Conservation (phyloP, 2,113 vertebrate genomes). For the Craseonycteris thonglongyai region DNA sequence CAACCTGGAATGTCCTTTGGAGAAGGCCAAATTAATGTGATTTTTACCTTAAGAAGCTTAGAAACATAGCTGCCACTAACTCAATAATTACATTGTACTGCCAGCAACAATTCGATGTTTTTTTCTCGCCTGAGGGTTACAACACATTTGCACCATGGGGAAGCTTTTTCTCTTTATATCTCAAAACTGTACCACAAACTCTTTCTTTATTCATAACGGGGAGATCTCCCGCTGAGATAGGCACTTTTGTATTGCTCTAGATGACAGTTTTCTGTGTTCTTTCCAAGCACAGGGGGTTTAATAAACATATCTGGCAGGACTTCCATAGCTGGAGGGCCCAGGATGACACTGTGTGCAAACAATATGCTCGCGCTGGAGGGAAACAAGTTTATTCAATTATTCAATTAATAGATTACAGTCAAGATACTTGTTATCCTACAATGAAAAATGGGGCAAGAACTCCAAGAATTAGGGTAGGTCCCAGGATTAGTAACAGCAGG, state of each 20-base stretch:
- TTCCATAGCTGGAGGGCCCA: slow-evolving; percentile 88
- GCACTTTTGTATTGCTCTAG: slow-evolving; percentile 87
- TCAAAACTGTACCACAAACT: slow-evolving; percentile 87
- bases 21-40: slow-evolving; percentile 54
- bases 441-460: slow-evolving; percentile 80
- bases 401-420: slow-evolving; percentile 97
- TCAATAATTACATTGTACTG: slow-evolving; percentile 84
- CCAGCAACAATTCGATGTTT: slow-evolving; percentile 86
- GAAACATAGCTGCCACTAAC: slow-evolving; percentile 76
- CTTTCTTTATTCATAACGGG: slow-evolving; percentile 90
- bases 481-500: slow-evolving; percentile 77
- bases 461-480: slow-evolving; percentile 80
- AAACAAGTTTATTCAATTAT: slow-evolving; percentile 98
- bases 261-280: slow-evolving; percentile 92
- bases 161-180: slow-evolving; percentile 86
- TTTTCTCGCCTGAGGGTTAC: slow-evolving; percentile 83
- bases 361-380: slow-evolving; percentile 86
- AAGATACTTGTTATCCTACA: slow-evolving; percentile 90
- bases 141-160: slow-evolving; percentile 90
- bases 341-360: slow-evolving; percentile 95
- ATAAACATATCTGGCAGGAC: slow-evolving; percentile 99
- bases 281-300: slow-evolving; percentile 91
- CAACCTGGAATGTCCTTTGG: slow-evolving; percentile 62
- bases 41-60: slow-evolving; percentile 74
- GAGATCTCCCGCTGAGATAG: slow-evolving; percentile 91